Conservation (phyloP, 2,113 vertebrate species). For the Chionomys nivalis region DNA sequence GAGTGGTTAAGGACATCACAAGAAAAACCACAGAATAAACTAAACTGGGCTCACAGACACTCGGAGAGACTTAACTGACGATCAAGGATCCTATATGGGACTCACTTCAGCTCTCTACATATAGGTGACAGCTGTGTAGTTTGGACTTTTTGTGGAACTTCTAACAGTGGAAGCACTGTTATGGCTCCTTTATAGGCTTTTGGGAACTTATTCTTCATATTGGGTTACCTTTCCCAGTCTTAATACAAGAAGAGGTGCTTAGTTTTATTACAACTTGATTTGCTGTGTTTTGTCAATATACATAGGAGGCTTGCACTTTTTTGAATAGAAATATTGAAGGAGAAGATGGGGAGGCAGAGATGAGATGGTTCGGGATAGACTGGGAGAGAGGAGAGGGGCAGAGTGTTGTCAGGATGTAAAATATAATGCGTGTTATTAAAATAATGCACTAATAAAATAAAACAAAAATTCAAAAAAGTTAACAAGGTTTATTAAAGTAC, state of each 20-base stretch:
- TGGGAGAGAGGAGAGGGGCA: too few species aligned
- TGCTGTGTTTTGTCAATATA: neutral
- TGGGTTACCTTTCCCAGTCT: neutral
- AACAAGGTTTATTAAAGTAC: constrained; percentile 8
- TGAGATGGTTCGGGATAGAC: neutral
- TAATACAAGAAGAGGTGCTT: neutral
- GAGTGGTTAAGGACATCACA: neutral
- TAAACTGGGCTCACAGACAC: neutral
- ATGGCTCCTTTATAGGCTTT: neutral
- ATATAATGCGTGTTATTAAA: neutral
- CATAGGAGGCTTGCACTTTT: neutral
- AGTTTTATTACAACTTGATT: neutral
- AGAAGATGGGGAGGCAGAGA: neutral
- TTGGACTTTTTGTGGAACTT: neutral
- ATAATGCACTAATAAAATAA: neutral
- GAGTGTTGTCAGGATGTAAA: neutral
- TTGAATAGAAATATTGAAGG: neutral
- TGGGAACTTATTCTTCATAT: neutral
- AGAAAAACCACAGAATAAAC: neutral
- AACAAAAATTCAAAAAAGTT: too few species aligned
- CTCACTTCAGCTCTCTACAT: neutral
- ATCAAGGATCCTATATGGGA: neutral
- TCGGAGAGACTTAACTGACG: neutral
- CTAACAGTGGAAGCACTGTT: neutral
- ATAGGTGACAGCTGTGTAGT: neutral